Evolutionary conservation across 2,888 invertebrate genomes (phyloP), one percentile per base, ranked within the genome.

Genomic region (Odontocolon sp.): DNA sequence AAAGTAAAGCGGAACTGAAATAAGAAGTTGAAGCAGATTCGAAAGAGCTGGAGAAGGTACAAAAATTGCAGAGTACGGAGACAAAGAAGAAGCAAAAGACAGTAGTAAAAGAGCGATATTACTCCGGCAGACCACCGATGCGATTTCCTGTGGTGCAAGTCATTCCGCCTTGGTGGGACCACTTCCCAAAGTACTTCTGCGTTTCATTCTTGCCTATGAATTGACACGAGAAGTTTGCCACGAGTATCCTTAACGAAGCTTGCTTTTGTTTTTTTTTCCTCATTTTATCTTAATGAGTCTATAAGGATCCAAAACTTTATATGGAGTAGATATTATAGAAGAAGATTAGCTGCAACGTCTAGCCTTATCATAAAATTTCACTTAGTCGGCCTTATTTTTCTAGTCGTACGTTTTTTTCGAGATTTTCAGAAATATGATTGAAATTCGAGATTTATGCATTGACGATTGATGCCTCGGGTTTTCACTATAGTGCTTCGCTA

Each of bases 261-360:
- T 11, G n/a, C 26, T 23, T 3, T 63, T 45, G n/a, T 21, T 42
- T 11, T 31, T 31, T 56, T 42, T 11, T 26, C 5, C 28, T 11
- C 45, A 21, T 47, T 23, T 38, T 40, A 1, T 28, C 47, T 54
- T 28, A 26, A 36, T 63, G 31, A 40, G 38, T 11, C 64, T 36
- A 56, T 45, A 8, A 23, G 50, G 50, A 50, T 50, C 56, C 78
- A 61, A 72, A 77, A 77, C 50, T 79, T 81, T 76, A 72, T 79
- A 80, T 80, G 73, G 79, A 80, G 72, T 76, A 52, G 76, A 40
- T 76, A 79, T 80, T 80, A 79, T n/a, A n/a, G 59, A 47, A 33
- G 57, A 67, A 77, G 66, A 50, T 54, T 70, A 45, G 23, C 56
- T 66, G 16, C 54, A 36, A 40, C 38, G 21, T 16, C n/a, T 23